These are phyloP conservation scores for Canis aureus DNA, from an alignment of 2,113 vertebrate species.

Conservation along the genomic window DNA sequence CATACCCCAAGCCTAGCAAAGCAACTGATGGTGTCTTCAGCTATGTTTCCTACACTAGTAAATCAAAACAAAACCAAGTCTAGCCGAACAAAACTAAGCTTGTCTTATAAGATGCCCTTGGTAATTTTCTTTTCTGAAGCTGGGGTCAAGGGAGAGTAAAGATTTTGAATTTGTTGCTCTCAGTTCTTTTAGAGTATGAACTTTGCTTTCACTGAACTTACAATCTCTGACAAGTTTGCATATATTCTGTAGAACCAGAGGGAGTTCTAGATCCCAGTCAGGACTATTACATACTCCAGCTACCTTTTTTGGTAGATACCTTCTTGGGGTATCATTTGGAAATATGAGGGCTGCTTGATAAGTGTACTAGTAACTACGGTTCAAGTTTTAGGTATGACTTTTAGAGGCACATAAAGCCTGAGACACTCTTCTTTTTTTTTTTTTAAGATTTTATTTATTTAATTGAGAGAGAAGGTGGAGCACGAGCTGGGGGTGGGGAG, in stretches of 20 bases:
- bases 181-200: constrained; percentile 12
- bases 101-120: neutral
- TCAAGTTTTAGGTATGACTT: neutral
- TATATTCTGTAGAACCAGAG: neutral
- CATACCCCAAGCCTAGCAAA: neutral
- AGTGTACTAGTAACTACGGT: neutral
- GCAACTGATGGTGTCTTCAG: neutral
- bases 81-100: neutral
- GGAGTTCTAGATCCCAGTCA: neutral
- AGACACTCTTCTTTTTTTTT: neutral
- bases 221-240: neutral
- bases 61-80: neutral
- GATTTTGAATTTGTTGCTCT: neutral
- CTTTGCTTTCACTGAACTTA: neutral
- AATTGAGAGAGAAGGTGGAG: neutral
- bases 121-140: neutral
- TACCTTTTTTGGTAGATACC: neutral
- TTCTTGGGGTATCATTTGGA: neutral
- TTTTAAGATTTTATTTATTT: neutral
- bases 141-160: neutral
- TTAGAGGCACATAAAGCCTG: neutral
- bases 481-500: neutral
- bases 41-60: neutral
- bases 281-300: neutral
- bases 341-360: neutral